Evolutionary conservation across 2,113 vertebrate species (phyloP), one percentile per base, ranked within the genome.

Genomic region (Leptocoma aspasia): DNA sequence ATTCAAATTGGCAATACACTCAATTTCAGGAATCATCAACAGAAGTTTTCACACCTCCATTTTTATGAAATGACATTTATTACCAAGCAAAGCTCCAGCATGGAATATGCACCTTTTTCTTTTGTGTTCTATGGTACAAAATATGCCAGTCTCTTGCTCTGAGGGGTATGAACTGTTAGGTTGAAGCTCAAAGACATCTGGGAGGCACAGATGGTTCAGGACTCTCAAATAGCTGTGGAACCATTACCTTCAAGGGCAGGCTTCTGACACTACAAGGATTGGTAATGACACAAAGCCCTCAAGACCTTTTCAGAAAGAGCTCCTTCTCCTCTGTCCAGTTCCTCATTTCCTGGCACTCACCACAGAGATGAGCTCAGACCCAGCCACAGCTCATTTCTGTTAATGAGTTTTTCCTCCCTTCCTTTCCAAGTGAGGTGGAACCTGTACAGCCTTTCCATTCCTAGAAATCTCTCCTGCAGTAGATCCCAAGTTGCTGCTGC

Each of bases 21-120:
- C 52, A 13, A 76, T 82, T 93, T 73, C 86, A 76, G 89, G 20
- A 68, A 85, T 59, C 57, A 69, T 13, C 78, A 72, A 60, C 82
- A 54, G 21, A 86, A 85, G 75, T 49, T 94, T 85, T 94, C 71
- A 88, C 90, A 92, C 76, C 69, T 94, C 57, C 71, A 61, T 82
- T 82, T 94, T 68, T 78, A 78, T 71, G 82, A 92, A 68, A 39
- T 85, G n/a, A 44, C 87, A 94, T 95, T 95, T 86, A 86, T 93
- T 61, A 56, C 31, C 27, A 77, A 89, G 53, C 37, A 60, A 80
- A 90, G 61, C 42, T 65, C 81, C 50, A 87, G 8, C 1, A 13
- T 39, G 35, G 70, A 94, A 79, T 33, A 70, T 22, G 14, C 22
- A 85, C 69, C 77, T 70, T 80, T 84, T 63, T 70, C 31, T 63